Percentiles rank a stretch among this genome's conserved stretches.
These are phyloP conservation scores for Pangasius mekongensis DNA, from an alignment of 2,797 vertebrate genomes.

Conservation along the genomic window DNA sequence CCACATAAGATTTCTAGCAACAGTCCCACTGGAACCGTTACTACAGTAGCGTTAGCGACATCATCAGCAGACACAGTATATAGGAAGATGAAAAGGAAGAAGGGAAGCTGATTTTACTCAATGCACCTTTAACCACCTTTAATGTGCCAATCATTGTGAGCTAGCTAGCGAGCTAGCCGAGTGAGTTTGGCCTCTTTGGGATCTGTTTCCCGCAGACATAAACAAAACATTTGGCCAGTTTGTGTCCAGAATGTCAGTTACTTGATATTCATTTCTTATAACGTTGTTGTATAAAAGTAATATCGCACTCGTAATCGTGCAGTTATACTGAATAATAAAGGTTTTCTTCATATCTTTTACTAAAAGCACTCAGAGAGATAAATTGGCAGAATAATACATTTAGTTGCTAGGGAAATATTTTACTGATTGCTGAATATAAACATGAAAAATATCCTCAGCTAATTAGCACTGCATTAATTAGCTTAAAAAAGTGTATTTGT, in stretches of 20 bases:
- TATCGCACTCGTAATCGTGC: no score
- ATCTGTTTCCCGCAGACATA: neutral
- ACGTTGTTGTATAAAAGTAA: neutral
- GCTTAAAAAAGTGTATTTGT: neutral
- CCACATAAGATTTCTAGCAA: neutral
- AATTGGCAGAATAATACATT: neutral
- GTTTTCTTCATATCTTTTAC: neutral
- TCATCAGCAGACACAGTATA: neutral
- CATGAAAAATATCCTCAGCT: neutral
- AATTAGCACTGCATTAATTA: neutral
- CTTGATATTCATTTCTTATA: neutral
- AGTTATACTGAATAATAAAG: no score
- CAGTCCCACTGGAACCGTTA: neutral
- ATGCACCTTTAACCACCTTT: neutral
- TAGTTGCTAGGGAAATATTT: neutral
- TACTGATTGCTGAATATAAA: neutral
- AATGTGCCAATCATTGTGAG: neutral
- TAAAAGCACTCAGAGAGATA: neutral
- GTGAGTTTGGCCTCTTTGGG: neutral
- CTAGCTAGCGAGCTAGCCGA: no score
- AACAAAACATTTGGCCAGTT: neutral
- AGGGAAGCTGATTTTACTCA: neutral
- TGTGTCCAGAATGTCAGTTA: neutral
- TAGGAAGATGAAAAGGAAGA: neutral
- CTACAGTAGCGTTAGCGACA: neutral